Evolutionary conservation across 2,113 vertebrate genomes (phyloP).

Genomic region (Vanacampus margaritifer): DNA sequence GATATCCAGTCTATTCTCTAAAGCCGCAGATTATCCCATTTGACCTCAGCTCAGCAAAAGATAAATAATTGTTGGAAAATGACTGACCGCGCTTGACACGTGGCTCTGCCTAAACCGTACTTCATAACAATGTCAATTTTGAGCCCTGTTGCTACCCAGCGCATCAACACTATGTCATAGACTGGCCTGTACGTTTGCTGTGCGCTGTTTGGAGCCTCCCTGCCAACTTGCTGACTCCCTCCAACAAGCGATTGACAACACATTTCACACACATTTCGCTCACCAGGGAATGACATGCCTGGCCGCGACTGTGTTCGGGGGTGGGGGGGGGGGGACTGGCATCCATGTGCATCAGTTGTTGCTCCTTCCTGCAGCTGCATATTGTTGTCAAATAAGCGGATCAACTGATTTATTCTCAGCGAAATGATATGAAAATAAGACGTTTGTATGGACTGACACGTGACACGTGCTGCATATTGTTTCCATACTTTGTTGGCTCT

Average conservation of each 20-base stretch:
- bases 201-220: slow-evolving; percentile 8
- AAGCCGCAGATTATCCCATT: background rate
- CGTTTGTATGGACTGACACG: background rate
- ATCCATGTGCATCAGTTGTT: background rate
- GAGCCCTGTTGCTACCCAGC: slow-evolving; percentile 22
- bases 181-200: slow-evolving; percentile 13
- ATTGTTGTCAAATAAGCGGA: background rate
- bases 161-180: slow-evolving; percentile 41
- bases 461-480: background rate
- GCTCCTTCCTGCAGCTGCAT: slow-evolving; percentile 21
- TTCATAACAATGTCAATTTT: slow-evolving; percentile 1
- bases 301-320: slow-evolving; percentile 33
- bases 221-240: slow-evolving; percentile 13
- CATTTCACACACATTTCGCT: slow-evolving; percentile 29
- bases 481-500: background rate
- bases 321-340: slow-evolving; percentile 19
- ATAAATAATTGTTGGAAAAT: background rate
- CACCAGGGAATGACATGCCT: slow-evolving; percentile 36
- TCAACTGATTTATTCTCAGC: slow-evolving; percentile 10
- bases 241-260: slow-evolving; percentile 25
- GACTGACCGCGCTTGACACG: background rate
- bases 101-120: background rate
- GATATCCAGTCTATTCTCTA: background rate
- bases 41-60: background rate
- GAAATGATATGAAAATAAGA: background rate